Percentiles rank a stretch among this genome's conserved stretches.
Conservation (phyloP, 2,888 invertebrate species). For the Pandemis heparana region DNA sequence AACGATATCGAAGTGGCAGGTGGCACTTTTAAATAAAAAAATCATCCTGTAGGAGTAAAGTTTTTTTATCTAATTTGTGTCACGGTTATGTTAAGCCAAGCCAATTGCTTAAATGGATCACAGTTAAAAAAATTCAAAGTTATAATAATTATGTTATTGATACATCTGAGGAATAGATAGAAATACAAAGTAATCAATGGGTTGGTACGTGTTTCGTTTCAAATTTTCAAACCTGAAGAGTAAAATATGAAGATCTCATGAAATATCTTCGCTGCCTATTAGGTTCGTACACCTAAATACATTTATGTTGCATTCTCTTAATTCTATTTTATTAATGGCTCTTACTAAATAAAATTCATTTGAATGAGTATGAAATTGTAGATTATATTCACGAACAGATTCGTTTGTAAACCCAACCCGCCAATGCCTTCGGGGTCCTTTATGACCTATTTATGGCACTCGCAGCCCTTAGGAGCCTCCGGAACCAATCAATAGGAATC, state of each 20-base stretch:
- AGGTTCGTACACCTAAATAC: no score
- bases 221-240: no score
- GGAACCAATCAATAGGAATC: conserved; percentile 70
- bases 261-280: no score
- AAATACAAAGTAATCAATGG: no score
- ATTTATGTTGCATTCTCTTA: not conserved
- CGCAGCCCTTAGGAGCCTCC: conserved; percentile 64
- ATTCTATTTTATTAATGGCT: not conserved
- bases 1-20: not conserved
- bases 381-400: conserved; percentile 9
- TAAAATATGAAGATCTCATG: no score
- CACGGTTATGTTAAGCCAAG: not conserved
- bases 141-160: no score
- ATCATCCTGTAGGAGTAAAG: not conserved
- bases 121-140: no score
- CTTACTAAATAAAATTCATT: not conserved
- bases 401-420: conserved; percentile 9
- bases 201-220: no score
- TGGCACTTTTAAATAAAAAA: conserved; percentile 1
- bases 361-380: conserved; percentile 6
- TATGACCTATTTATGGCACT: conserved; percentile 70
- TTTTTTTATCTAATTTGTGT: not conserved
- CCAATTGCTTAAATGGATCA: no score
- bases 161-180: no score
- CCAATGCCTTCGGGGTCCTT: conserved; percentile 47